These are phyloP conservation scores for Leptopilina syphax DNA, from an alignment of 2,888 invertebrate species.

Conservation along the genomic window DNA sequence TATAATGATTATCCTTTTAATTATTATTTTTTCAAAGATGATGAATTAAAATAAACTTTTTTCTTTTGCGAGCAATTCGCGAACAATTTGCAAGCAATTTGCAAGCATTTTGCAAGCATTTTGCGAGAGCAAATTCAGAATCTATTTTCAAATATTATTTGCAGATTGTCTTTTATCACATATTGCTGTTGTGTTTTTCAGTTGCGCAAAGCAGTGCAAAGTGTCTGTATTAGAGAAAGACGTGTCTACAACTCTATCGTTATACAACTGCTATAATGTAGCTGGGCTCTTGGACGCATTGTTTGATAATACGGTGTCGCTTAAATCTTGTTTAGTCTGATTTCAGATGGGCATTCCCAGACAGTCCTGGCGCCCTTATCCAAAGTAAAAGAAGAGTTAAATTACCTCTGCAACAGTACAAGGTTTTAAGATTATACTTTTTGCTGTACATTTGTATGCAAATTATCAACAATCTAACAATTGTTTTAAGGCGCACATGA, in stretches of 20 bases:
- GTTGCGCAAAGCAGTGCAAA: slow-evolving; percentile 3
- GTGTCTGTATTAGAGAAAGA: not conserved
- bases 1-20: not conserved
- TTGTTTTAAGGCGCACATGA: no score
- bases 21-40: not conserved
- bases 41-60: not conserved
- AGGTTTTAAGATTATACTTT: not conserved
- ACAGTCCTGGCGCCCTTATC: slow-evolving; percentile 53
- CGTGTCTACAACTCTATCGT: slow-evolving; percentile 16
- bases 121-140: not conserved
- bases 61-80: not conserved
- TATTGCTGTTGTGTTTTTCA: not conserved
- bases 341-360: slow-evolving; percentile 49
- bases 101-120: not conserved
- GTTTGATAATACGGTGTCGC: slow-evolving; percentile 23
- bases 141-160: not conserved
- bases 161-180: slow-evolving; percentile 5
- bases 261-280: slow-evolving; percentile 1
- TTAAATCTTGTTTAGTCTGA: slow-evolving; percentile 8
- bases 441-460: no score
- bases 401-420: slow-evolving; percentile 9
- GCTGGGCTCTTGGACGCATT: slow-evolving; percentile 8
- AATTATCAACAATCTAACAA: no score
- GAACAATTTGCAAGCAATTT: not conserved
- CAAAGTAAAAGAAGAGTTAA: slow-evolving; percentile 16